A percentile compares a stretch with the other conserved stretches of the same genome.
phyloP scores from a whole-genome alignment of 2,888 invertebrate genomes.

The Archips xylosteana region DNA sequence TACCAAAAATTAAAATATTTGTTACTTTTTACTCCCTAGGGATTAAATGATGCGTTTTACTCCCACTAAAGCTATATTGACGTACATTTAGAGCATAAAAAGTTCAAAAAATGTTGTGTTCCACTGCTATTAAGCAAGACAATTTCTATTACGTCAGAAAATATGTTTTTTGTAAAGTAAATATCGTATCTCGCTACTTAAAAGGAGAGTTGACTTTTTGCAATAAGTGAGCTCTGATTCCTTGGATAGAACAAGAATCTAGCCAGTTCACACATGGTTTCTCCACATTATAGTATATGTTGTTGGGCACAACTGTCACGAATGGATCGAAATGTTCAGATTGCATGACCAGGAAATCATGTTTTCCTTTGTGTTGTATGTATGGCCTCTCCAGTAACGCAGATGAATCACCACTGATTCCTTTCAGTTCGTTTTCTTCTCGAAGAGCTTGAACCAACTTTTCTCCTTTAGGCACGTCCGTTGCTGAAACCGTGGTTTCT shows the following conservation, averaged over 20 bases:
- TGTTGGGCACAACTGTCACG: constrained; percentile 70
- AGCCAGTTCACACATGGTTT: constrained; percentile 77
- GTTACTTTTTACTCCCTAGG: no score
- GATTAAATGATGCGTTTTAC: no score
- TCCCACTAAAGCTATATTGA: no score
- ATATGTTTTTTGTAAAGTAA: not conserved
- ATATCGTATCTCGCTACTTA: constrained; percentile 29
- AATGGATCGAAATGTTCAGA: constrained; percentile 56
- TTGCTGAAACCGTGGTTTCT: not conserved
- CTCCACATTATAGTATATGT: constrained; percentile 67
- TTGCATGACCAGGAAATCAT: constrained; percentile 69
- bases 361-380: constrained; percentile 59
- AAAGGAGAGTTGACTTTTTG: constrained; percentile 55
- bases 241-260: constrained; percentile 68
- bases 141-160: not conserved
- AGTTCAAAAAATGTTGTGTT: not conserved
- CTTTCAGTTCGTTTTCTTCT: constrained; percentile 56
- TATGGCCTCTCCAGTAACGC: constrained; percentile 59
- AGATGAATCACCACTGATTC: constrained; percentile 49
- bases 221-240: constrained; percentile 61
- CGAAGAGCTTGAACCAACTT: constrained; percentile 7
- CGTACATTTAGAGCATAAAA: no score
- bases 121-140: not conserved
- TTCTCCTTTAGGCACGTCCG: not conserved
- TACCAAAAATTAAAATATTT: no score